Base-by-base conservation (phyloP, 2,797 vertebrate genomes). In the Agapornis canus region DNA sequence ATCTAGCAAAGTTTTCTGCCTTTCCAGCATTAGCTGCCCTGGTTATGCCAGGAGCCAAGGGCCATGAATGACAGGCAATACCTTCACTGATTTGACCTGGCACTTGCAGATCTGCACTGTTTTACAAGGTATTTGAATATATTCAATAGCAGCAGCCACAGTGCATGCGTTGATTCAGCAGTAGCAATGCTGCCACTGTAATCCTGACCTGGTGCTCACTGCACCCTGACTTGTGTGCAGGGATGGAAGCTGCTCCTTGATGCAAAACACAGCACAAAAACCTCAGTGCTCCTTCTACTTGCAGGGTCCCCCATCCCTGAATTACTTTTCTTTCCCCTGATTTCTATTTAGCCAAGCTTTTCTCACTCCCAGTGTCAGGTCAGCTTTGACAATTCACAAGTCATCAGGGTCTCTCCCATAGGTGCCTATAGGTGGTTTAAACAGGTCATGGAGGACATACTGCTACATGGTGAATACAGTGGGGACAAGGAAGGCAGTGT, bases 401-500 rank as follows among this genome's bases (percentile, higher is more conserved):
- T 22, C n/a, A 27, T 71, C 32, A 39, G 15, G 10, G 6, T 84
- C 11, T 70, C 37, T 77, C 59, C 43, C 29, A 27, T 5, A 43
- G 11, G 13, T 20, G 7, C 39, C 59, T 40, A 17, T 18, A 17
- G 4, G 6, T 43, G 49, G 39, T 48, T 45, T 59, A 71, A 75
- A 43, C 2, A 54, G 45, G 23, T 23, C 48, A 42, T 11, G 29
- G 19, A 76, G 32, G 19, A 57, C 43, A 37, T 31, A 25, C 4
- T 18, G 22, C 48, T 47, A 12, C 0, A 1, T 0, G 6, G 11
- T 29, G n/a, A 65, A 64, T 29, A 39, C 15, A 43, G 22, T 8
- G 6, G 32, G 42, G 39, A 47, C 29, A 77, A 45, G 32, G 64
- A 57, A n/a, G 27, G 20, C 32, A 48, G 31, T 23, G 71, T 22